A percentile compares a stretch with the other conserved stretches of the same genome.
phyloP scores from a whole-genome alignment of 2,797 vertebrate genomes.

The Halcyon chelicuti region DNA sequence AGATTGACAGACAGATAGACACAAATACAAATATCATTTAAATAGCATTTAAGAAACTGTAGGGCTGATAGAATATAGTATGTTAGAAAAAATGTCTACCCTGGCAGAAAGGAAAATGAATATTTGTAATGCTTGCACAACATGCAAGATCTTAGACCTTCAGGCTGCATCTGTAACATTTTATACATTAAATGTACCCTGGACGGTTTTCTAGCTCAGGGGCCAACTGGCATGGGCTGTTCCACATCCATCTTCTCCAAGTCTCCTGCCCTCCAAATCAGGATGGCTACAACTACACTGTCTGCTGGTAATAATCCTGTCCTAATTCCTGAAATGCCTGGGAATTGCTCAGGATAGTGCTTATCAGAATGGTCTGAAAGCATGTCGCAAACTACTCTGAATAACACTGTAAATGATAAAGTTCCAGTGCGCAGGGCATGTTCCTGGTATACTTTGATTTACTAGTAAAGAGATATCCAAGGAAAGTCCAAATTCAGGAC shows the following conservation, averaged over 20 bases:
- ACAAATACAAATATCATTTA: not conserved
- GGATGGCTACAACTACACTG: not conserved
- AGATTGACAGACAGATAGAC: not conserved
- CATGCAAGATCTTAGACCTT: not conserved
- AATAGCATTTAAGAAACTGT: not conserved
- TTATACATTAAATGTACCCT: constrained; percentile 2
- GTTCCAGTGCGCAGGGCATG: not conserved
- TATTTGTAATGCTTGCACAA: not conserved
- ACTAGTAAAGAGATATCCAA: not conserved
- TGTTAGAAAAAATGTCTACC: not conserved
- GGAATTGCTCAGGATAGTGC: not conserved
- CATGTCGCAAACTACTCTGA: not conserved
- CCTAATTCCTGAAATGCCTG: not conserved
- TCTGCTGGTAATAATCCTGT: not conserved
- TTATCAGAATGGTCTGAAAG: not conserved
- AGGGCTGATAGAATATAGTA: not conserved
- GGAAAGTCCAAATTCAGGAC: not conserved
- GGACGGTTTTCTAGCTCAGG: not conserved
- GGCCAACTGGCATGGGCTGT: not conserved
- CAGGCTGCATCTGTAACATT: not conserved
- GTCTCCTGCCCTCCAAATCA: not conserved
- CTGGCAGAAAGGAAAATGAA: not conserved
- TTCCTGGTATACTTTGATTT: not conserved
- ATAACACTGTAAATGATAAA: not conserved
- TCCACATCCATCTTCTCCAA: not conserved